Percentiles rank a stretch among this genome's conserved stretches.
phyloP scores from a whole-genome alignment of 2,888 invertebrate species.

The Octonoba sinensis region DNA sequence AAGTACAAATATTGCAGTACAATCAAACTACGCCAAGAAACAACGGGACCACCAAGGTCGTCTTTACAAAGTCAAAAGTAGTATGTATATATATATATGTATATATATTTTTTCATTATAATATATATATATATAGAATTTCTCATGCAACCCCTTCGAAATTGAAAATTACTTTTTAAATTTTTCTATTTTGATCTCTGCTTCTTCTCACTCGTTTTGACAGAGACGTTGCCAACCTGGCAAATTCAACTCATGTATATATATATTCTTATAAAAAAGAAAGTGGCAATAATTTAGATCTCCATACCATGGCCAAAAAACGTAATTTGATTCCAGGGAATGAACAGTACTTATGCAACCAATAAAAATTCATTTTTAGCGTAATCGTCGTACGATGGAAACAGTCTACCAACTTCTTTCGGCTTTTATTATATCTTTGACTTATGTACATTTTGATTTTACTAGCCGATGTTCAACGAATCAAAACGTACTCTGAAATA shows the following conservation, averaged over 20 bases:
- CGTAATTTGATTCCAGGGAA: constrained; percentile 31
- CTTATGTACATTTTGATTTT: background rate
- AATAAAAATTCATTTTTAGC: constrained; percentile 33
- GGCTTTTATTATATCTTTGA: background rate
- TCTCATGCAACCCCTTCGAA: constrained; percentile 63
- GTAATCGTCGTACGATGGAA: constrained; percentile 25
- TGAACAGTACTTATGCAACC: constrained; percentile 12
- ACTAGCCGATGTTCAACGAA: background rate
- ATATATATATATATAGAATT: constrained; percentile 54
- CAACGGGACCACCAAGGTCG: constrained; percentile 61
- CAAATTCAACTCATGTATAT: constrained; percentile 64
- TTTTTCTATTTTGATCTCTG: constrained; percentile 60
- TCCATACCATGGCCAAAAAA: constrained; percentile 57
- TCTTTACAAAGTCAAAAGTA: constrained; percentile 65
- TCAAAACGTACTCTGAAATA: too few species aligned
- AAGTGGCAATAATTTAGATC: constrained; percentile 49
- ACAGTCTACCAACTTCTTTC: background rate
- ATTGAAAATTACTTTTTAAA: constrained; percentile 60
- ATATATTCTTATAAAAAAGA: constrained; percentile 63
- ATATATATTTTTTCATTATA: constrained; percentile 55
- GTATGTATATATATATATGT: constrained; percentile 63
- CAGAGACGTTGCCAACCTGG: constrained; percentile 57
- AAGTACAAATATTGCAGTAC: constrained; percentile 78
- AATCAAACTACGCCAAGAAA: constrained; percentile 70
- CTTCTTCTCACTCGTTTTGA: constrained; percentile 37